phyloP scores from a whole-genome alignment of 2,888 invertebrate genomes.

The Papilio demoleus region DNA sequence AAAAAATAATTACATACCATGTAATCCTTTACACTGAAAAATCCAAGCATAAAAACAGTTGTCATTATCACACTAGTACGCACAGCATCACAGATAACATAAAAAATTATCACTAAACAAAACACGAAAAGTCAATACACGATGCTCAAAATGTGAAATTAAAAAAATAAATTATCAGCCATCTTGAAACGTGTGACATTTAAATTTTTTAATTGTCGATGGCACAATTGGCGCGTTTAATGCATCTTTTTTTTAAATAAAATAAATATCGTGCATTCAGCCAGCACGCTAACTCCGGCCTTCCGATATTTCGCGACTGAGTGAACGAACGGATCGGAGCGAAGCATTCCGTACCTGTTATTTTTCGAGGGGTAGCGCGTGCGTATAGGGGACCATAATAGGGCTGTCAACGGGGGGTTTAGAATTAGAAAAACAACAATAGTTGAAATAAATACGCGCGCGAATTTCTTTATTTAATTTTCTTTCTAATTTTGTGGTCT shows the following conservation, averaged over 20 bases:
- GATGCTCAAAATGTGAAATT: conserved; percentile 56
- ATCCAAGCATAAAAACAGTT: conserved; percentile 76
- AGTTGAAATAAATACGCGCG: conserved; percentile 2
- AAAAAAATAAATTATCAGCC: conserved; percentile 45
- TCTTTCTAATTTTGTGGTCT: too few species aligned
- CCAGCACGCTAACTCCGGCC: conserved; percentile 68
- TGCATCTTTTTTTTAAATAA: conserved; percentile 53
- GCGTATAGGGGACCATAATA: conserved; percentile 48
- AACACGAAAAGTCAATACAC: conserved; percentile 74
- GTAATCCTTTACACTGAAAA: conserved; percentile 67
- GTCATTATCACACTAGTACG: conserved; percentile 76
- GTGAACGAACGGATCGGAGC: conserved; percentile 53
- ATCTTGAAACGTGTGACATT: conserved; percentile 47
- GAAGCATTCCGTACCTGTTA: conserved; percentile 49
- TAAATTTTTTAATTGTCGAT: conserved; percentile 51
- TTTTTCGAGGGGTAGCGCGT: conserved; percentile 52
- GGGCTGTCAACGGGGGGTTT: conserved; percentile 30
- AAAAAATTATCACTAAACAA: conserved; percentile 70
- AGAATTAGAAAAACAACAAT: conserved; percentile 27
- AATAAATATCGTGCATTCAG: conserved; percentile 49
- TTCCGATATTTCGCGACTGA: conserved; percentile 70
- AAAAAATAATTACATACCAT: conserved; percentile 60
- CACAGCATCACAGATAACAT: conserved; percentile 75
- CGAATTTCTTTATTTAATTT: background rate
- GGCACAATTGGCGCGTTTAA: conserved; percentile 51